Evolutionary conservation across 2,888 invertebrate species (phyloP), one percentile per base, ranked within the genome.

Genomic region (Drosophila phalerata): DNA sequence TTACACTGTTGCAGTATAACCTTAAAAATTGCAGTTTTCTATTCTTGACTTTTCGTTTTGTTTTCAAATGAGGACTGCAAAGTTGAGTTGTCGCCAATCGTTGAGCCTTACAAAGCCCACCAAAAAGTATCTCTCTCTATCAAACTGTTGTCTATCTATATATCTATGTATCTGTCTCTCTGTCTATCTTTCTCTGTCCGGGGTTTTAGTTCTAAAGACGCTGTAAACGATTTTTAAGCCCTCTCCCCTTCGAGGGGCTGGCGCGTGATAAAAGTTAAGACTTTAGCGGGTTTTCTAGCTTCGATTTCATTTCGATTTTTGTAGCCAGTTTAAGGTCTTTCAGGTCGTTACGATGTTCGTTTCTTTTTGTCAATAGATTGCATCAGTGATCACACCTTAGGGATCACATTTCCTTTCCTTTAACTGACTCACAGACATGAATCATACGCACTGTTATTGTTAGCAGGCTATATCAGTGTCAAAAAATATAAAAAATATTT

Each of bases 211-310:
- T 42, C 51, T 69, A 85, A 88, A 88, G 88, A 85, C 84, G 84
- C 86, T 85, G 86, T 80, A 85, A 85, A 81, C 84, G 84, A 83
- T 85, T 85, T 85, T 85, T 85, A 85, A 85, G 88, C 86, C 86
- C 70, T 32, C 34, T n/a, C 13, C 40, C 42, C 3, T 19, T 55
- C 49, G 25, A 43, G 43, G 43, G 43, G 32, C 15, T 55, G 52
- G 79, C 82, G 85, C 83, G 88, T 83, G 83, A 87, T 83, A 78
- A 57, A 58, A 49, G 15, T 43, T 43, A 56, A 56, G 55, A 53
- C 53, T 53, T 34, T 49, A n/a, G 17, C n/a, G 19, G 48, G 19
- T 48, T 48, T 34, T 32, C 19, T 13, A 19, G 49, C 32, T 32
- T 30, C 48, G 13, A 25, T 37, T 56, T 8, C 37, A 6, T 32